These are phyloP conservation scores for Xanthia icteritia DNA, from an alignment of 2,888 invertebrate species.

Conservation along the genomic window DNA sequence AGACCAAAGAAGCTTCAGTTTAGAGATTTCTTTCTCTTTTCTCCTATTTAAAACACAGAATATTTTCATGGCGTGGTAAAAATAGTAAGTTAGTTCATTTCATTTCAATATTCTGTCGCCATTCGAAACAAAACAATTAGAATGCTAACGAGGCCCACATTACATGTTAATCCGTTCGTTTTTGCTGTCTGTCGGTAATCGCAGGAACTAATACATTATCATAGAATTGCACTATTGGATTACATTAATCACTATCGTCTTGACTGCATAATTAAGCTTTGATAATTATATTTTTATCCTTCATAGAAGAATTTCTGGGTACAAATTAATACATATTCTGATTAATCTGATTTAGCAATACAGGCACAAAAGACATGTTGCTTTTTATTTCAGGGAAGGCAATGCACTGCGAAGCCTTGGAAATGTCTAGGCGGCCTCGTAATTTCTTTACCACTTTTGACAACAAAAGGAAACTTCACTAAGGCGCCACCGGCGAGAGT, in stretches of 20 bases:
- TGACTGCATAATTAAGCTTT: conserved; percentile 29
- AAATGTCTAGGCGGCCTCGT: no score
- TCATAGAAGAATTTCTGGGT: neutral
- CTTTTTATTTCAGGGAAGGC: neutral
- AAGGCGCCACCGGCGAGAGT: no score
- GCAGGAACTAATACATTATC: conserved; percentile 55
- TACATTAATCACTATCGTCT: conserved; percentile 35
- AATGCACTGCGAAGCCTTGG: neutral
- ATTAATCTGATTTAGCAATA: neutral
- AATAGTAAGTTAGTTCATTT: neutral
- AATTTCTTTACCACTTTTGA: no score
- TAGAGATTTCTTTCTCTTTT: neutral
- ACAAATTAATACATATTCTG: neutral
- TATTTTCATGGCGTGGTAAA: neutral
- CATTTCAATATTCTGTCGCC: conserved; percentile 11
- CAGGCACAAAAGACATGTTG: neutral
- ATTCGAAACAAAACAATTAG: conserved; percentile 11
- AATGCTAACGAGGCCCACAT: conserved; percentile 26
- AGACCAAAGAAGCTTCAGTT: no score
- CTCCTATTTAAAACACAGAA: neutral
- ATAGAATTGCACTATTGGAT: conserved; percentile 39
- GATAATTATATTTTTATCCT: conserved; percentile 6
- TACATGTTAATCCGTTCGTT: conserved; percentile 23
- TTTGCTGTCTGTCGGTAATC: conserved; percentile 9
- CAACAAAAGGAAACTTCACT: no score